These are phyloP conservation scores for Climacteris rufus DNA, from an alignment of 2,113 vertebrate species.

Conservation along the genomic window DNA sequence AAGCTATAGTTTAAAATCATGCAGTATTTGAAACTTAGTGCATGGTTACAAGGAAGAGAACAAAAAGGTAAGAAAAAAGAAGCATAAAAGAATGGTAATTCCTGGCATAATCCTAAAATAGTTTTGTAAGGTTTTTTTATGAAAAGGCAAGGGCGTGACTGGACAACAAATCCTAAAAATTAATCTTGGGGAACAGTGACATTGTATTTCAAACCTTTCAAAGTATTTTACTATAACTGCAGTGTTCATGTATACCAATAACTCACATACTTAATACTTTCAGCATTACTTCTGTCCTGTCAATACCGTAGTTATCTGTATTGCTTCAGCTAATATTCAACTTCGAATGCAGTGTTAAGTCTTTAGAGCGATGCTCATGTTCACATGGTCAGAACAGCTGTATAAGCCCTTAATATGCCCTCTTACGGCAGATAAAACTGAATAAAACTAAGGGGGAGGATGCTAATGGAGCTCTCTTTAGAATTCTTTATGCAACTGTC, in stretches of 20 bases:
- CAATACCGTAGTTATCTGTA: neutral
- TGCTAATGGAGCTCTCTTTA: slow-evolving; percentile 95
- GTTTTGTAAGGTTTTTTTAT: slow-evolving; percentile 39
- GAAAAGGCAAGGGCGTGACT: slow-evolving; percentile 31
- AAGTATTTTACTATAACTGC: slow-evolving; percentile 10
- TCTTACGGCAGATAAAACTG: slow-evolving; percentile 76
- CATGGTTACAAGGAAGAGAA: slow-evolving; percentile 71
- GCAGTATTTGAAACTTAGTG: slow-evolving; percentile 76
- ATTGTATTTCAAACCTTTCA: slow-evolving; percentile 45
- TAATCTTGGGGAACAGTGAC: neutral
- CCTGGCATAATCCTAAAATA: slow-evolving; percentile 59
- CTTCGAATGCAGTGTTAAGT: slow-evolving; percentile 1
- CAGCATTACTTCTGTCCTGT: neutral
- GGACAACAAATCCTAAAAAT: slow-evolving; percentile 30
- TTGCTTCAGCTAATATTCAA: slow-evolving; percentile 26
- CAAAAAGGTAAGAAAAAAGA: slow-evolving; percentile 59
- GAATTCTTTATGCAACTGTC: slow-evolving; percentile 97
- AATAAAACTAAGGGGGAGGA: slow-evolving; percentile 83
- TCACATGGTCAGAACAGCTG: slow-evolving; percentile 59
- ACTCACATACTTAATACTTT: neutral
- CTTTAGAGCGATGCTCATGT: slow-evolving; percentile 34
- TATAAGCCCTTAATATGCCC: slow-evolving; percentile 74
- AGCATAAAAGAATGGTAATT: slow-evolving; percentile 36
- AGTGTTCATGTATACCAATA: neutral
- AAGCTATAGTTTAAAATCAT: slow-evolving; percentile 79